A percentile compares a stretch with the other conserved stretches of the same genome.
Conservation (phyloP, 1,140 invertebrate genomes). For the Diorhabda carinulata region DNA sequence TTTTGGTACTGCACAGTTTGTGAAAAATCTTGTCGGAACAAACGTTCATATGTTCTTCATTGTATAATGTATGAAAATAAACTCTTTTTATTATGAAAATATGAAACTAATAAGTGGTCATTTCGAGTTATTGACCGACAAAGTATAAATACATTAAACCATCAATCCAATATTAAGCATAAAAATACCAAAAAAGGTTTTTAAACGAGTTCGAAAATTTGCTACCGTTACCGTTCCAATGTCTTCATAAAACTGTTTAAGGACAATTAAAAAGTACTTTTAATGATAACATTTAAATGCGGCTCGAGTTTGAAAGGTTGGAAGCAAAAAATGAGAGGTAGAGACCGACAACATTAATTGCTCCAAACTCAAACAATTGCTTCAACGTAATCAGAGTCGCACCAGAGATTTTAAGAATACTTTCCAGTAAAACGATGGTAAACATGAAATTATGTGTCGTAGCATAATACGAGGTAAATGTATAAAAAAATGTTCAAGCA, state of each 20-base stretch:
- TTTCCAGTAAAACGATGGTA: too few species aligned
- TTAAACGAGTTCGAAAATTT: constrained; percentile 7
- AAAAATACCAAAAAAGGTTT: constrained; percentile 8
- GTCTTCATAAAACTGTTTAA: constrained; percentile 28
- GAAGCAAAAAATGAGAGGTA: constrained; percentile 24
- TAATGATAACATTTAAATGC: constrained; percentile 34
- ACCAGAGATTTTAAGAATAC: background rate
- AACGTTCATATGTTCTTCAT: too few species aligned
- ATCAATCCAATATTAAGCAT: background rate
- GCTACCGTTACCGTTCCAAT: constrained; percentile 25
- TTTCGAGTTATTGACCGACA: constrained; percentile 7
- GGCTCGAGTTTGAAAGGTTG: constrained; percentile 15
- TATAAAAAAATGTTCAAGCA: too few species aligned
- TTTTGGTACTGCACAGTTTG: too few species aligned
- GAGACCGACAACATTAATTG: constrained; percentile 27
- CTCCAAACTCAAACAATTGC: constrained; percentile 25
- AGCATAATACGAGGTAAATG: too few species aligned
- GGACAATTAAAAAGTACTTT: constrained; percentile 27
- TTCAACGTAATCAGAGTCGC: constrained; percentile 13
- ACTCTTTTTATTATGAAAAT: too few species aligned
- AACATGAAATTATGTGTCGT: too few species aligned
- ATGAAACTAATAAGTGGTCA: background rate
- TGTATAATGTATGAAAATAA: too few species aligned
- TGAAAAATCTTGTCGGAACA: too few species aligned
- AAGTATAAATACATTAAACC: background rate